Conservation (phyloP, 1,140 invertebrate species). For the Agraylea sexmaculata region DNA sequence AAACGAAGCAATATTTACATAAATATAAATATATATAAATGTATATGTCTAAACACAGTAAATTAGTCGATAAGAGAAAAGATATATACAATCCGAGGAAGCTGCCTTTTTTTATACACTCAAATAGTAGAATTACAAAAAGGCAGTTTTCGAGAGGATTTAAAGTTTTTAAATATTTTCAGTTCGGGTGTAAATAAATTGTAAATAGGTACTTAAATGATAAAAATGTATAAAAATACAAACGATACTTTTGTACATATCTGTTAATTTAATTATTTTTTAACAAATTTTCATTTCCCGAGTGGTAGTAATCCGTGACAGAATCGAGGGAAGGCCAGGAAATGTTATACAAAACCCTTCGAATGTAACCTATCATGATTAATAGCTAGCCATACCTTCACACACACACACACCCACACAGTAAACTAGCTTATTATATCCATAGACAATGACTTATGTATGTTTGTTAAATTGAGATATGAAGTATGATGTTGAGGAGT, state of each 20-base stretch:
- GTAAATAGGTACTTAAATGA: constrained; percentile 23
- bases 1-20: constrained; percentile 56
- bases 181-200: constrained; percentile 20
- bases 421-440: no score
- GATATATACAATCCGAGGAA: no score
- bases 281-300: no score
- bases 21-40: no score
- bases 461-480: constrained; percentile 6
- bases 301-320: no score
- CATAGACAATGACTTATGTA: constrained; percentile 20
- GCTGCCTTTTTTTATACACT: no score
- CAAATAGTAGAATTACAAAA: no score
- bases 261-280: constrained; percentile 22
- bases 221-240: constrained; percentile 21
- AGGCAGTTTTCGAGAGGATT: no score
- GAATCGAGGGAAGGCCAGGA: constrained; percentile 2
- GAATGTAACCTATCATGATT: constrained; percentile 11
- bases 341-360: constrained; percentile 3
- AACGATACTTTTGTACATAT: constrained; percentile 22
- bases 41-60: no score
- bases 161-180: no score
- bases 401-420: no score
- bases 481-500: constrained; percentile 8
- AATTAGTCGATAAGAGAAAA: no score
- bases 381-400: constrained; percentile 17